These are phyloP conservation scores for Cynoglossus semilaevis DNA, from an alignment of 2,113 vertebrate genomes.

Conservation along the genomic window DNA sequence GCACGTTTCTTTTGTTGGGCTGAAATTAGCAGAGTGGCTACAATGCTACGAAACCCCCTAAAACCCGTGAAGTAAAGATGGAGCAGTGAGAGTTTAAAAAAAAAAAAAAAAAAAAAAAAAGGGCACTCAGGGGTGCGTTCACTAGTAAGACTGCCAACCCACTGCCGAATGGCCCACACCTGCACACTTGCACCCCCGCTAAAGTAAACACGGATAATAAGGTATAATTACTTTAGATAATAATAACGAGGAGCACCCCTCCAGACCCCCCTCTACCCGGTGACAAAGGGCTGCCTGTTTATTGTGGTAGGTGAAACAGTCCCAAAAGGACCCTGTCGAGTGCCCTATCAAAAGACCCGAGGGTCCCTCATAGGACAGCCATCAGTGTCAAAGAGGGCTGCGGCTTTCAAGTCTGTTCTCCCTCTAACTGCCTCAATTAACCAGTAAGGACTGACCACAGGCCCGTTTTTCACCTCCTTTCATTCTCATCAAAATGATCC, in stretches of 20 bases:
- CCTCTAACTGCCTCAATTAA: constrained; percentile 62
- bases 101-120: constrained; percentile 53
- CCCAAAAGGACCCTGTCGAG: constrained; percentile 75
- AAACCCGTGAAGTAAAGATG: constrained; percentile 81
- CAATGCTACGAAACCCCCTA: constrained; percentile 79
- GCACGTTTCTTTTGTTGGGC: constrained; percentile 88
- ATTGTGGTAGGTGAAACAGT: constrained; percentile 80
- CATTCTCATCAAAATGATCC: constrained; percentile 54
- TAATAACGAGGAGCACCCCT: constrained; percentile 81
- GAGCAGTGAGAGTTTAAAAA: constrained; percentile 44
- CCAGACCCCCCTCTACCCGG: constrained; percentile 53
- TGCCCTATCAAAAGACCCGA: constrained; percentile 71
- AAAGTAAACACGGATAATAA: constrained; percentile 98
- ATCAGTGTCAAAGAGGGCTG: constrained; percentile 60
- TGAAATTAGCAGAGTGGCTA: constrained; percentile 92
- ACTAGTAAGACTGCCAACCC: constrained; percentile 84
- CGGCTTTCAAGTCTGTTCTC: constrained; percentile 64
- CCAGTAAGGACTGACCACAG: constrained; percentile 51
- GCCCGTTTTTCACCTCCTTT: constrained; percentile 49
- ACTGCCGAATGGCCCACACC: constrained; percentile 91
- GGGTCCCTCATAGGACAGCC: constrained; percentile 62
- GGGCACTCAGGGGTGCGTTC: constrained; percentile 83
- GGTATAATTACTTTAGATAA: constrained; percentile 95
- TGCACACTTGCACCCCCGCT: constrained; percentile 86
- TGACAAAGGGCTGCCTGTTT: constrained; percentile 86